These are phyloP conservation scores for Phalacrocorax carbo DNA, from an alignment of 2,113 vertebrate genomes.

Conservation along the genomic window DNA sequence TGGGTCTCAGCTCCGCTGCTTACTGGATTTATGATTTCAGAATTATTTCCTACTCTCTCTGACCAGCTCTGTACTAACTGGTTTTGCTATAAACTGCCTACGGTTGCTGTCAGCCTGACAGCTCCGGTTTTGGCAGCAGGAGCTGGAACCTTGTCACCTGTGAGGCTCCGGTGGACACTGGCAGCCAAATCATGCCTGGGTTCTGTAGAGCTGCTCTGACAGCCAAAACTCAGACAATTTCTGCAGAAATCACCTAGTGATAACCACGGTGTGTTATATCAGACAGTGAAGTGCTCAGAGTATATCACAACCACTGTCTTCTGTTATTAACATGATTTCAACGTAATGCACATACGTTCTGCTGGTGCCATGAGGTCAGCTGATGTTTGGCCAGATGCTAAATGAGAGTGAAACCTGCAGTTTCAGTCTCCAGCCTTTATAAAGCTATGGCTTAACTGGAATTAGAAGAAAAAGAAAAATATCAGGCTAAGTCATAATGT, in stretches of 20 bases:
- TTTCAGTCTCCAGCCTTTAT: background rate
- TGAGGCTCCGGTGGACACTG: background rate
- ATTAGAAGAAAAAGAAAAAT: background rate
- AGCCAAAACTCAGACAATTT: background rate
- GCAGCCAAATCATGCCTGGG: background rate
- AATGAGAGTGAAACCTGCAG: background rate
- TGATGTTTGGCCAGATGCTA: background rate
- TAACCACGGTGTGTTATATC: background rate
- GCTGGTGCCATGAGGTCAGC: background rate
- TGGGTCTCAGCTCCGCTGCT: background rate
- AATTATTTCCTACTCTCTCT: background rate
- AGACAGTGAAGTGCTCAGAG: background rate
- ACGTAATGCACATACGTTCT: fast-evolving
- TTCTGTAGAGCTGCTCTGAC: background rate
- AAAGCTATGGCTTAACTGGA: background rate
- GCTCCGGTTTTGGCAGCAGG: background rate
- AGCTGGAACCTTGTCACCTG: background rate
- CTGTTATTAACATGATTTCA: background rate
- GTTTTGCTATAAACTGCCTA: background rate
- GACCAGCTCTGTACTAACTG: background rate
- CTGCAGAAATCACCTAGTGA: background rate
- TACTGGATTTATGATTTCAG: background rate
- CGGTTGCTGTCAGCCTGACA: background rate
- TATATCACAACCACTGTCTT: background rate
- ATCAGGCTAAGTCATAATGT: background rate